Conservation (phyloP, 2,888 invertebrate species). For the Tetanocera ferruginea region DNA sequence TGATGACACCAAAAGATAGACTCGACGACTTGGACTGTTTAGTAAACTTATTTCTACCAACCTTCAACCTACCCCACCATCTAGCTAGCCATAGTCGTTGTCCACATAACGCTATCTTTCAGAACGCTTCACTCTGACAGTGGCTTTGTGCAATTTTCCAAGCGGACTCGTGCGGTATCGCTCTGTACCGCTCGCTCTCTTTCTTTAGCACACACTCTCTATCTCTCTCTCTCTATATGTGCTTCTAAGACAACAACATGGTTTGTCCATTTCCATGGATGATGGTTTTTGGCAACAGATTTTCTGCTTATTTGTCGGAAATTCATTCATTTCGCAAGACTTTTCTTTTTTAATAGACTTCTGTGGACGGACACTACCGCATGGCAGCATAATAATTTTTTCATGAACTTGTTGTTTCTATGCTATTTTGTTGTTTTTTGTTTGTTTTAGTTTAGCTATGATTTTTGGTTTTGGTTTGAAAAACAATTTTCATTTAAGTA, state of each 20-base stretch:
- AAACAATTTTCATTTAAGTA: constrained; percentile 32
- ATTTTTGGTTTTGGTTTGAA: constrained; percentile 16
- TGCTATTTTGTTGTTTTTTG: constrained; percentile 9
- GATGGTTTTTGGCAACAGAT: constrained; percentile 37
- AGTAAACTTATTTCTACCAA: background rate
- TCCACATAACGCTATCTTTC: background rate
- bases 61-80: background rate
- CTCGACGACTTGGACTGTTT: constrained; percentile 22
- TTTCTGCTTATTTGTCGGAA: constrained; percentile 36
- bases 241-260: constrained; percentile 3
- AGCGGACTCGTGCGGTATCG: background rate
- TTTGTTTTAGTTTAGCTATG: constrained; percentile 1
- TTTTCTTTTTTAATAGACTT: constrained; percentile 24
- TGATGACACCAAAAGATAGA: constrained; percentile 59
- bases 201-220: background rate
- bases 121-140: background rate
- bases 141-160: background rate
- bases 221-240: background rate
- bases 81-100: background rate
- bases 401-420: constrained; percentile 27
- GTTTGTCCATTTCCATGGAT: constrained; percentile 32
- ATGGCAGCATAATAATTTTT: constrained; percentile 33
- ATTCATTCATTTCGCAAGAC: constrained; percentile 29
- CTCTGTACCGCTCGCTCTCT: background rate
- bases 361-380: constrained; percentile 7